Conservation (phyloP, 2,797 vertebrate species). For the Rhynchonycteris naso region DNA sequence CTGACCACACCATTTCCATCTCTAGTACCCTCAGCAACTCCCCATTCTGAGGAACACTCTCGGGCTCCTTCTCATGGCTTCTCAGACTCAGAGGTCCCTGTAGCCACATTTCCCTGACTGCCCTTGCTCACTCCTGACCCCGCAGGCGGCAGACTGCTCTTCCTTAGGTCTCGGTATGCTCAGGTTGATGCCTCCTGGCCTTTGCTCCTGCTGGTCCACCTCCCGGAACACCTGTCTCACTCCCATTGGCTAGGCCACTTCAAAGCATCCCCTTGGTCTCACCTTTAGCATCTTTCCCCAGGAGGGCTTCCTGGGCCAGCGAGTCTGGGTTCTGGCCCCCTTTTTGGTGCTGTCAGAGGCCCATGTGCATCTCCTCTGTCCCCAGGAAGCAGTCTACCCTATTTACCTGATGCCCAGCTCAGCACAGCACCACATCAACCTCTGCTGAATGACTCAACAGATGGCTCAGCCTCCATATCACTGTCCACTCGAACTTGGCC, state of each 20-base stretch:
- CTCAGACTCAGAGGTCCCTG: background rate
- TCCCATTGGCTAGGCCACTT: background rate
- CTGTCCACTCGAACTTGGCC: background rate
- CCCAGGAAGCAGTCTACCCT: background rate
- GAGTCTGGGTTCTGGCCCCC: background rate
- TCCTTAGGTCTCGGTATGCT: background rate
- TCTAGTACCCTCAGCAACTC: background rate
- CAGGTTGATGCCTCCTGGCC: background rate
- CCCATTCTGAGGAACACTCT: background rate
- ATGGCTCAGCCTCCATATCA: background rate
- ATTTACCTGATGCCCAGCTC: background rate
- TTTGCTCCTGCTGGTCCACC: background rate
- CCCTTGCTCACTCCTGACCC: rapidly evolving
- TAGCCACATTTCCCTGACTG: background rate
- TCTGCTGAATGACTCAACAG: background rate
- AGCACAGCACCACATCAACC: rapidly evolving
- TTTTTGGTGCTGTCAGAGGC: background rate
- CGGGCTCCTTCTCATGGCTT: too few species aligned
- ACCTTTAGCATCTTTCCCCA: background rate
- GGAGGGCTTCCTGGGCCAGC: background rate
- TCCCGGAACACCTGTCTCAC: background rate
- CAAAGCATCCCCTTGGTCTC: background rate
- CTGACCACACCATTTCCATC: too few species aligned
- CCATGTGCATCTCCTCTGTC: background rate
- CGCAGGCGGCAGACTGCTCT: rapidly evolving